Evolutionary conservation across 2,888 invertebrate species (phyloP).

Genomic region (Dromius quadrimaculatus): DNA sequence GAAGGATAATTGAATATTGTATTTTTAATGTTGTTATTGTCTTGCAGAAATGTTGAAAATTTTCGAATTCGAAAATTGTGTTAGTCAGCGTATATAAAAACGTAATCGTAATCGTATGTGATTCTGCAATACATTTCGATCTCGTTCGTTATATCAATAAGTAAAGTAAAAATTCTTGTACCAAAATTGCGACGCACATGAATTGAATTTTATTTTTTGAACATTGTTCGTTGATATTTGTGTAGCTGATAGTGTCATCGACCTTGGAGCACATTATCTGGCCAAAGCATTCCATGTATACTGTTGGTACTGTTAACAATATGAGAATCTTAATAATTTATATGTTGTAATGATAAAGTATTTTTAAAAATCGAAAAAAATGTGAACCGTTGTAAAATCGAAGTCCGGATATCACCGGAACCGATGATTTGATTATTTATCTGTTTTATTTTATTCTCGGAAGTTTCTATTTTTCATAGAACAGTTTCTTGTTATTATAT

Average conservation of each 20-base stretch:
- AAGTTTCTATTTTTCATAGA: constrained; percentile 70
- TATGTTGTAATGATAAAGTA: constrained; percentile 68
- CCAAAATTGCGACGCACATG: constrained; percentile 51
- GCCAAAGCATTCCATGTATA: constrained; percentile 67
- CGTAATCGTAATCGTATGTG: no score
- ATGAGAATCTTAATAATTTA: constrained; percentile 66
- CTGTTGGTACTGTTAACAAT: constrained; percentile 68
- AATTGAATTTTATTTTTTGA: constrained; percentile 49
- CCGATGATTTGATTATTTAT: constrained; percentile 64
- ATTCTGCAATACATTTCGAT: constrained; percentile 47
- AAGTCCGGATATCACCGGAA: constrained; percentile 58
- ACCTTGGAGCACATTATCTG: constrained; percentile 68
- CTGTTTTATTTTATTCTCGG: constrained; percentile 67
- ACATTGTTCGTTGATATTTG: constrained; percentile 52
- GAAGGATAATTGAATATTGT: constrained; percentile 42
- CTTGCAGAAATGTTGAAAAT: constrained; percentile 52
- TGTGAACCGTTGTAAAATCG: constrained; percentile 58
- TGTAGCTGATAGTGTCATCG: constrained; percentile 60
- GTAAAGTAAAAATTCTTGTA: constrained; percentile 43
- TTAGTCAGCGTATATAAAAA: constrained; percentile 37
- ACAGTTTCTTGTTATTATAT: constrained; percentile 72
- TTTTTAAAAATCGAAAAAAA: constrained; percentile 67
- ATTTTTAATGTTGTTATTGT: constrained; percentile 53
- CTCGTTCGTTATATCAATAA: constrained; percentile 47
- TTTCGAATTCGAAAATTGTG: constrained; percentile 2